phyloP scores from a whole-genome alignment of 2,888 invertebrate genomes.

The Trachelus iudaicus region DNA sequence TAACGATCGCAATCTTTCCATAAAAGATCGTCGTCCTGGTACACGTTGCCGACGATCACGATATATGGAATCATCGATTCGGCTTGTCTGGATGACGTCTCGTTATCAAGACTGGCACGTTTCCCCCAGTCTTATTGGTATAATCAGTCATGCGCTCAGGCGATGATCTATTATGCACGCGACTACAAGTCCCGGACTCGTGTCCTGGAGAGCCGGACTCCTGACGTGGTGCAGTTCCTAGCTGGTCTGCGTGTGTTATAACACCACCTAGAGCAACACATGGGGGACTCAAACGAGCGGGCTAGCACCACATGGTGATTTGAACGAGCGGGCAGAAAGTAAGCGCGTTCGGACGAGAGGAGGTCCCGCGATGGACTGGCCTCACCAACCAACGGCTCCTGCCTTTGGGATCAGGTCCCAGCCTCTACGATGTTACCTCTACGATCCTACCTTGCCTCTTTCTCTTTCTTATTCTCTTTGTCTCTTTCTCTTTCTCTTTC shows the following conservation, averaged over 20 bases:
- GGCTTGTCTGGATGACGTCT: not conserved
- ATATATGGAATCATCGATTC: not conserved
- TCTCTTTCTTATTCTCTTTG: slow-evolving; percentile 44
- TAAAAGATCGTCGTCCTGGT: not conserved
- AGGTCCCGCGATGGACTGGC: slow-evolving; percentile 65
- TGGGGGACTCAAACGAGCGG: slow-evolving; percentile 30
- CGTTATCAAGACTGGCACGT: not conserved
- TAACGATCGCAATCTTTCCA: not conserved
- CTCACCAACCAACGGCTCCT: slow-evolving; percentile 56
- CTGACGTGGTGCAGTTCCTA: not conserved
- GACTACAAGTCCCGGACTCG: not conserved
- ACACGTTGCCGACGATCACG: not conserved
- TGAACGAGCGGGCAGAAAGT: slow-evolving; percentile 55
- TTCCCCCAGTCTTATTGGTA: not conserved
- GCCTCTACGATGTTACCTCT: slow-evolving; percentile 59
- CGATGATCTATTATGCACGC: not conserved
- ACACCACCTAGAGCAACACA: not conserved
- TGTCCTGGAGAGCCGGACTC: not conserved
- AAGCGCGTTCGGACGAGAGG: slow-evolving; percentile 62
- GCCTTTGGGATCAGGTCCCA: slow-evolving; percentile 64
- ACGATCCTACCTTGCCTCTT: slow-evolving; percentile 53
- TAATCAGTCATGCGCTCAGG: not conserved
- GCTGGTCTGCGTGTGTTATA: not conserved
- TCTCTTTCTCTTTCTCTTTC: slow-evolving; percentile 29
- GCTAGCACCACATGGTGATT: slow-evolving; percentile 46